Base-by-base conservation (phyloP, 2,113 vertebrate genomes). In the Pollimyrus isidori region DNA sequence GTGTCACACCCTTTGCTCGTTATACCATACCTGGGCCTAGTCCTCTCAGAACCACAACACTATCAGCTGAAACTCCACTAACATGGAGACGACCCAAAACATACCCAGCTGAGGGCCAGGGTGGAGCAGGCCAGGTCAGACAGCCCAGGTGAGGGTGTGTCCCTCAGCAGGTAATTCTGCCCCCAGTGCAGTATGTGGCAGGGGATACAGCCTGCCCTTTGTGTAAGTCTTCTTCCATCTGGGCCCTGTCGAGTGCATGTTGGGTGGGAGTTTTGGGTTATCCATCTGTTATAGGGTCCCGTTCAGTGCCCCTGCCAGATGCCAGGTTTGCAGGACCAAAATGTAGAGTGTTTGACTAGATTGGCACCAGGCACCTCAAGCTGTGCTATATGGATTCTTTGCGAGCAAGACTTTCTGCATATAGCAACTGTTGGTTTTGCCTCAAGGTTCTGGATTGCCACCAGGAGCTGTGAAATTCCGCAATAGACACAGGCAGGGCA, bases 1-100 rank as follows among this genome's bases (percentile, higher is more conserved):
- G 98, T 98, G 91, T 99, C 98, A 7, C 95, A 99, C 1, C 97
- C 98, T 0, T 96, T 99, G 90, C 96, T 99, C 89, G 99, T 99
- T 92, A 97, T 98, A 90, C 98, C 99, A 90, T 99, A 99, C 94
- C 94, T 99, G 94, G 98, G 97, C 7, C 96, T 99, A 0, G 97
- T 99, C 90, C 93, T 99, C 93, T 95, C 99, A 93, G 98, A 99
- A 94, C 95, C 99, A 6, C 93, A 98, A 10, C 98, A 99, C 91
- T 95, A 99, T 89, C 97, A 97, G 92, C 97, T 98, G 97, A 26
- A 97, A 98, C 88, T 97, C 97, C 65, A 97, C 97, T 0, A 98
- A 99, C 0, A 98, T 98, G 88, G 98, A 98, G 93, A 96, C 96
- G 98, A 97, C 94, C 86, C 98, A 90, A 98, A 97, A 7, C 96